phyloP scores from a whole-genome alignment of 2,113 vertebrate species.

The Bagarius yarrelli region DNA sequence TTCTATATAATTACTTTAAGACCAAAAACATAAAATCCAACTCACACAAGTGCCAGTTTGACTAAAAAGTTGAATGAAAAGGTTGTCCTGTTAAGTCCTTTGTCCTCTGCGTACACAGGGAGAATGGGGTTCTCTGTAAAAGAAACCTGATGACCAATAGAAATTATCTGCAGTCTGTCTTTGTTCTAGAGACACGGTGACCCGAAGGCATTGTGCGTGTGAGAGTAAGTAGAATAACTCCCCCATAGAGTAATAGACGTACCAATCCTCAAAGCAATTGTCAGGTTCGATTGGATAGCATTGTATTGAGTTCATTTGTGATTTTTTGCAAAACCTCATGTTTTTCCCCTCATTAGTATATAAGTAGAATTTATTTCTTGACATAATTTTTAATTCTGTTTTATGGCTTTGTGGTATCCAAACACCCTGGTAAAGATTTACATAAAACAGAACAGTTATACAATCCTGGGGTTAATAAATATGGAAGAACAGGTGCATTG shows the following conservation, averaged over 20 bases:
- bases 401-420: not conserved
- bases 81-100: not conserved
- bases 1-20: not conserved
- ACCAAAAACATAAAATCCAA: not conserved
- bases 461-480: not conserved
- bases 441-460: not conserved
- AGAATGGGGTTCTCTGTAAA: not conserved
- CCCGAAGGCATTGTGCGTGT: constrained; percentile 35
- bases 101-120: not conserved
- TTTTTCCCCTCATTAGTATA: not conserved
- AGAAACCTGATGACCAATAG: not conserved
- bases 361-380: not conserved
- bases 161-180: constrained; percentile 19
- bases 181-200: constrained; percentile 30
- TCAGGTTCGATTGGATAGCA: not conserved
- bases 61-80: not conserved
- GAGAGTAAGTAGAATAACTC: constrained; percentile 35
- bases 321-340: constrained; percentile 24
- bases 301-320: not conserved
- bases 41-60: not conserved
- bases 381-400: not conserved
- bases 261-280: constrained; percentile 25
- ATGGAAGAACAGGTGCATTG: constrained; percentile 6
- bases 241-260: constrained; percentile 8
- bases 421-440: not conserved